Evolutionary conservation across 1,140 invertebrate species (phyloP).

Genomic region (Coptotermes formosanus): DNA sequence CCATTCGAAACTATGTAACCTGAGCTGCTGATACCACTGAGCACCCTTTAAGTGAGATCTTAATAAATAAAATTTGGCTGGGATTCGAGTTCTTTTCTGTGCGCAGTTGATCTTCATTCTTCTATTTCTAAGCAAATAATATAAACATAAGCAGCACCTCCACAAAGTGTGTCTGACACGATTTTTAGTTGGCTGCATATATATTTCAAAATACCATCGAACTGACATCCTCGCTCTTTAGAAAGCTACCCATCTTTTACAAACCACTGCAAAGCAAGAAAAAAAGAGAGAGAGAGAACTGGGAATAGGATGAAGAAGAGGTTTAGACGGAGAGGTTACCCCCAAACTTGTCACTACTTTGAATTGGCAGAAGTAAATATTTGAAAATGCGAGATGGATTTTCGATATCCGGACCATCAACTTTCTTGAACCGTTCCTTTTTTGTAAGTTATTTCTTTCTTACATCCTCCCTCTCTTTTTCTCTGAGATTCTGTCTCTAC

Average conservation of each 20-base stretch:
- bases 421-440: conserved; percentile 16
- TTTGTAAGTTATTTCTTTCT: conserved; percentile 4
- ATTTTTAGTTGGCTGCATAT: not conserved
- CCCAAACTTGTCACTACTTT: conserved; percentile 12
- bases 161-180: not conserved
- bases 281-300: not conserved
- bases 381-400: conserved; percentile 18
- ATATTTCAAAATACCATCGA: not conserved
- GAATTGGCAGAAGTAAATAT: conserved; percentile 19
- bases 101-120: not conserved
- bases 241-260: not conserved
- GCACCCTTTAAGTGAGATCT: too few relatives aligned
- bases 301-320: too few relatives aligned
- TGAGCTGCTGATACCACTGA: too few relatives aligned
- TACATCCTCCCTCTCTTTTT: not conserved
- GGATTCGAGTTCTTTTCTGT: too few relatives aligned
- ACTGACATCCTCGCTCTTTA: not conserved
- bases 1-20: too few relatives aligned
- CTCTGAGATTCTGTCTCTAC: not conserved
- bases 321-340: too few relatives aligned
- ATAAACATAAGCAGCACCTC: not conserved
- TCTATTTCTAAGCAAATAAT: not conserved
- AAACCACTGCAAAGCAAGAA: conserved; percentile 1
- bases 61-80: too few relatives aligned
- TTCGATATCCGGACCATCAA: conserved; percentile 17